Evolutionary conservation across 2,797 vertebrate genomes (phyloP), one percentile per base, ranked within the genome.

Genomic region (Sebastes iracundus): DNA sequence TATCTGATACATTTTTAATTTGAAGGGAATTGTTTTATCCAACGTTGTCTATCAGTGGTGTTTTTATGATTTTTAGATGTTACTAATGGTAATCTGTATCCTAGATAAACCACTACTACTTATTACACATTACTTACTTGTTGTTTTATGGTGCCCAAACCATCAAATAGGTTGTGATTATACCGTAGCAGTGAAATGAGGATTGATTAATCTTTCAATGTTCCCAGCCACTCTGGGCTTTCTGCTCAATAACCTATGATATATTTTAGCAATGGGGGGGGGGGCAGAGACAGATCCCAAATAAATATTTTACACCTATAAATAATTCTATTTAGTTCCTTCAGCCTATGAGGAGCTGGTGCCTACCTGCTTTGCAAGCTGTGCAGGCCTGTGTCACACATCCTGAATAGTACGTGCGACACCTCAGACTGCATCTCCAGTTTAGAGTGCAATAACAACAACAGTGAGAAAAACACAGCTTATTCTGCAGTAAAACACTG

Each of bases 281-380:
- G 25, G 82, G 80, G 69, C 86, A 81, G 74, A 85, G 81, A 81
- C 73, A 81, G 72, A 91, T 91, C 77, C 85, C 77, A 86, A 82
- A 93, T 94, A 92, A 92, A 95, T 94, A 93, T 95, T 95, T 94
- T 87, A 95, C 82, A 84, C 84, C 68, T 78, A 93, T 96, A 92
- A 96, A 95, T 94, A 94, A 95, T 95, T 96, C 90, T 69, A 77
- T 94, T 49, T 93, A 93, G 92, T 94, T 92, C 90, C 88, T 60
- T 59, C 72, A 75, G 81, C 70, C 73, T 80, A 83, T n/a, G 65
- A 76, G 79, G 78, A 88, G 72, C 65, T 73, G 68, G 64, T 72
- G 73, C 74, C 74, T 91, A 91, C 84, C 88, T 91, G 79, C 86
- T 91, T 86, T 89, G 82, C 87, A 92, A 81, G 80, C 84, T 80